Percentiles rank a stretch among this genome's conserved stretches.
These are phyloP conservation scores for Parnassius glacialis DNA, from an alignment of 2,888 invertebrate genomes.

Conservation along the genomic window DNA sequence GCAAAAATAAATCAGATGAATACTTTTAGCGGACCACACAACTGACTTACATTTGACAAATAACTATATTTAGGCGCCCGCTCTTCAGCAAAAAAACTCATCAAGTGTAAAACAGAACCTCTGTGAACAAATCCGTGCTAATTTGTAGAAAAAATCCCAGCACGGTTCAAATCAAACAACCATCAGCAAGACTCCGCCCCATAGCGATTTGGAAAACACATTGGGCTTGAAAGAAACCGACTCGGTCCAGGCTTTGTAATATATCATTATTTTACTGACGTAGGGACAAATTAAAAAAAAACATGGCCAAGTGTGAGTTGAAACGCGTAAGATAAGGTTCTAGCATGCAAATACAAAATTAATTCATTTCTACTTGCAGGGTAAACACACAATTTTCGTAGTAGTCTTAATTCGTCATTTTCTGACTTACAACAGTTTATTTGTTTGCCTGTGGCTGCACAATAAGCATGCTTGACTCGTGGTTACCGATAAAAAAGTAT, in stretches of 20 bases:
- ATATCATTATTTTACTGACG: slow-evolving; percentile 18
- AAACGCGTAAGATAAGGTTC: too few species aligned
- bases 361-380: too few species aligned
- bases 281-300: background rate
- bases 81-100: slow-evolving; percentile 28
- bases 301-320: too few species aligned
- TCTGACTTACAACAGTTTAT: too few species aligned
- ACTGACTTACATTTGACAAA: slow-evolving; percentile 16
- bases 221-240: slow-evolving; percentile 31
- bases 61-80: slow-evolving; percentile 16
- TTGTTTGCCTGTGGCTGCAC: too few species aligned
- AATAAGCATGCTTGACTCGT: too few species aligned
- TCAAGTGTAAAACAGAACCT: slow-evolving; percentile 24
- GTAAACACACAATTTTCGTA: too few species aligned
- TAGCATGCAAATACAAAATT: too few species aligned
- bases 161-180: slow-evolving; percentile 33
- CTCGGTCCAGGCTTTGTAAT: slow-evolving; percentile 13
- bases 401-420: too few species aligned
- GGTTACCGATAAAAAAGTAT: too few species aligned
- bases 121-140: slow-evolving; percentile 29
- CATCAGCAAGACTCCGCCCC: slow-evolving; percentile 26
- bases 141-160: slow-evolving; percentile 34
- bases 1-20: background rate
- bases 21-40: slow-evolving; percentile 20
- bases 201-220: slow-evolving; percentile 28